These are phyloP conservation scores for Hippoglossus stenolepis DNA, from an alignment of 2,113 vertebrate genomes.

Conservation along the genomic window DNA sequence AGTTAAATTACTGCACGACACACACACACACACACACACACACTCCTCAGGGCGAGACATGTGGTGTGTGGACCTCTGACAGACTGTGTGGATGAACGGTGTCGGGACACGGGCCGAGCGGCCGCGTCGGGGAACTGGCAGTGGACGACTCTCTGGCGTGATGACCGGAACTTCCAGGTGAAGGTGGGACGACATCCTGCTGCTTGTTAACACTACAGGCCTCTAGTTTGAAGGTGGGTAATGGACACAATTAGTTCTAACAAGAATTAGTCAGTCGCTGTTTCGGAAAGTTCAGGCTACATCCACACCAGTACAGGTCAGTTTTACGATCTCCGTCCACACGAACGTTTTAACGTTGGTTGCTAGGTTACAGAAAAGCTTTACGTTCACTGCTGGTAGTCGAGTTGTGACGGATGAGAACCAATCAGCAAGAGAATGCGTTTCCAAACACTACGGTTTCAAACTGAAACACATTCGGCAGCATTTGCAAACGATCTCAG, in stretches of 20 bases:
- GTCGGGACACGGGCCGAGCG: conserved; percentile 45
- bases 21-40: conserved; percentile 28
- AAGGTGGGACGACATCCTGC: conserved; percentile 23
- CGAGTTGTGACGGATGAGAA: too few species aligned
- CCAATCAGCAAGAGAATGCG: too few species aligned
- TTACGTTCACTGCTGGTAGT: too few species aligned
- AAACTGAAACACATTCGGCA: too few species aligned
- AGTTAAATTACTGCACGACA: not conserved
- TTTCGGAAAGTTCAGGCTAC: too few species aligned
- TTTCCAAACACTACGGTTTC: too few species aligned
- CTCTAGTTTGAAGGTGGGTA: conserved; percentile 28
- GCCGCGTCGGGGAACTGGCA: conserved; percentile 65
- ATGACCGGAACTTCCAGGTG: conserved; percentile 39
- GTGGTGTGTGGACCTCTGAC: conserved; percentile 54
- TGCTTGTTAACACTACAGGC: conserved; percentile 22
- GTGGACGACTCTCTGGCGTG: conserved; percentile 62
- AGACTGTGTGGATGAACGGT: conserved; percentile 45
- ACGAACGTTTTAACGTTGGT: too few species aligned
- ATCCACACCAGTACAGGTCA: too few species aligned
- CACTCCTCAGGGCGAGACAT: conserved; percentile 31
- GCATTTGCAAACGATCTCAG: too few species aligned
- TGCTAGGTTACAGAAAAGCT: too few species aligned
- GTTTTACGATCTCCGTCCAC: too few species aligned
- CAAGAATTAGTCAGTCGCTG: too few species aligned
- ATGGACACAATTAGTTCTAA: not conserved